A percentile compares a stretch with the other conserved stretches of the same genome.
Evolutionary conservation across 2,797 vertebrate genomes (phyloP).

Genomic region (Podarcis siculus): DNA sequence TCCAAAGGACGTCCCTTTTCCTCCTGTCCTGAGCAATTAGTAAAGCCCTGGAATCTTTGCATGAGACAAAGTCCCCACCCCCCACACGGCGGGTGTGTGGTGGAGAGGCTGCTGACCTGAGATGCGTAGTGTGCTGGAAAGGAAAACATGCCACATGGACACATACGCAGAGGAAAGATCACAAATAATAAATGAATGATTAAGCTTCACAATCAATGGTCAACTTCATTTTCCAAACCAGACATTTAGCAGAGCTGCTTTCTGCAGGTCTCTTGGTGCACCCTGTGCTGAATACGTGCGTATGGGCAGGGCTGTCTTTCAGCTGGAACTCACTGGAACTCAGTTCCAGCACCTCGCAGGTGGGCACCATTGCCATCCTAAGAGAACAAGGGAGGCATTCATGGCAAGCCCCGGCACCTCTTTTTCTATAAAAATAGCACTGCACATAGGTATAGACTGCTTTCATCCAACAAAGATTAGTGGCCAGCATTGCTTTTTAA

Average conservation of each 20-base stretch:
- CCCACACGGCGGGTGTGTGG: no score
- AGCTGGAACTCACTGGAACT: background rate
- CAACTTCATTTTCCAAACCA: constrained; percentile 60
- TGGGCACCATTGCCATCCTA: no score
- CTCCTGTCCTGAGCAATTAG: background rate
- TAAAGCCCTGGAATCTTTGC: background rate
- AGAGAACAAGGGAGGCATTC: no score
- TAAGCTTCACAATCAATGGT: constrained; percentile 30
- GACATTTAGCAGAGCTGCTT: constrained; percentile 56
- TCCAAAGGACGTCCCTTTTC: background rate
- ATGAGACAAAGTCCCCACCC: background rate
- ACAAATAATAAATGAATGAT: constrained; percentile 25
- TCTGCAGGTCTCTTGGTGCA: background rate
- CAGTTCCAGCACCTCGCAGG: no score
- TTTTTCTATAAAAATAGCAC: no score
- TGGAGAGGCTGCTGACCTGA: background rate
- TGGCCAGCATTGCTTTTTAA: background rate
- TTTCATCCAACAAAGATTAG: background rate
- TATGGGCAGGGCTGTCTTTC: background rate
- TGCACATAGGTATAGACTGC: background rate
- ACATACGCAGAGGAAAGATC: background rate
- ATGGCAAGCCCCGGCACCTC: no score
- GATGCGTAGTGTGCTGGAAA: background rate
- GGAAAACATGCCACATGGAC: background rate
- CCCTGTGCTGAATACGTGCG: background rate